These are phyloP conservation scores for Plebejus argus DNA, from an alignment of 2,888 invertebrate species.

Conservation along the genomic window DNA sequence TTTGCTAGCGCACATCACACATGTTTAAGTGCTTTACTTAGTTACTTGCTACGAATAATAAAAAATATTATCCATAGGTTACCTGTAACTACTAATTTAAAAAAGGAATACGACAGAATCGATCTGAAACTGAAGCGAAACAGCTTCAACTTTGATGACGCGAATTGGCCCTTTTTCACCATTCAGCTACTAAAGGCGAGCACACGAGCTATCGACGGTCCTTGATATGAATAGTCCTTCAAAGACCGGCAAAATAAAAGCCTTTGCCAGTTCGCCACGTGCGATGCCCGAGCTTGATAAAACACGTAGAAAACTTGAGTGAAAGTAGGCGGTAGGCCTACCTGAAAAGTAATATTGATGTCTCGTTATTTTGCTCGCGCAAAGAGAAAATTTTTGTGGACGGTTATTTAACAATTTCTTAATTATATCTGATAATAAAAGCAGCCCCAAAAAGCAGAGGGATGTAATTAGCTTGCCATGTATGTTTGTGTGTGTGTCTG, in stretches of 20 bases:
- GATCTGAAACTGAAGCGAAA: neutral
- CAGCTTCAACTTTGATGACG: neutral
- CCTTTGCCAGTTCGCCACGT: neutral
- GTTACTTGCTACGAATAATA: no score
- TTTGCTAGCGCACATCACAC: no score
- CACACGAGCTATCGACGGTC: neutral
- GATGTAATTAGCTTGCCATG: neutral
- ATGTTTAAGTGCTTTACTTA: no score
- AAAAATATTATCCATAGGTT: no score
- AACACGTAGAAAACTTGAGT: constrained; percentile 6
- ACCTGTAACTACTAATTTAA: no score
- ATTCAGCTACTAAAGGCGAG: neutral
- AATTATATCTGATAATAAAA: neutral
- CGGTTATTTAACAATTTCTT: no score
- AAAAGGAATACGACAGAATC: neutral
- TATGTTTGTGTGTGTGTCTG: no score
- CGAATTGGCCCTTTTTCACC: neutral
- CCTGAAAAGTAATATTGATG: neutral
- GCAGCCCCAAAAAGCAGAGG: neutral
- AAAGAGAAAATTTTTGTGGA: neutral
- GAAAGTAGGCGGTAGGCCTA: neutral
- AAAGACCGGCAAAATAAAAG: neutral
- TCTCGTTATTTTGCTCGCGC: neutral
- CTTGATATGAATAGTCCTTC: constrained; percentile 9
- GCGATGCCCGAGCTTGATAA: neutral